phyloP scores from a whole-genome alignment of 35 echinoderm and acorn worm genomes.

The Heliocidaris erythrogramma region DNA sequence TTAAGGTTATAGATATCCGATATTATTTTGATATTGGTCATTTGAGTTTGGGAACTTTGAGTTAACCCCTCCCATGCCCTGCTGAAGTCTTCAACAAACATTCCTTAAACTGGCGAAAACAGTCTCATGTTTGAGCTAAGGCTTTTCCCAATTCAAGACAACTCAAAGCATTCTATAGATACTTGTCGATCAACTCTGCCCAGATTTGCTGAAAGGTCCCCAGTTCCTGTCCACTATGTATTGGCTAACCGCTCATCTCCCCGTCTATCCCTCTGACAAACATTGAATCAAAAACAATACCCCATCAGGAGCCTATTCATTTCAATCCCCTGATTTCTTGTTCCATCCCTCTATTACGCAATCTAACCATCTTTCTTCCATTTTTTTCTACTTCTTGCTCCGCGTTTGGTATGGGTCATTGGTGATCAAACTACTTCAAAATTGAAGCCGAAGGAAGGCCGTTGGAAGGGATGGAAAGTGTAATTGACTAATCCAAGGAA shows the following conservation, averaged over 20 bases:
- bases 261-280: neutral
- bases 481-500: neutral
- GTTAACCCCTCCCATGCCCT: neutral
- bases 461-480: constrained; percentile 5
- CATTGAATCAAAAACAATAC: constrained; percentile 30
- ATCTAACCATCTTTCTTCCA: neutral
- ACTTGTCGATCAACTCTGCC: neutral
- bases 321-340: neutral
- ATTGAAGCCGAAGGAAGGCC: neutral
- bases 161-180: neutral
- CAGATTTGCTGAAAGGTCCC: neutral
- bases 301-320: constrained; percentile 9
- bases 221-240: neutral
- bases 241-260: neutral
- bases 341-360: constrained; percentile 17
- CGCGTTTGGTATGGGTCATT: neutral
- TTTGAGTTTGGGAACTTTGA: neutral
- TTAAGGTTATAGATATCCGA: neutral
- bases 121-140: neutral
- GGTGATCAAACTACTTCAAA: neutral
- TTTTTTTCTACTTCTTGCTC: neutral
- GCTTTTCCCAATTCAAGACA: neutral
- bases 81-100: neutral
- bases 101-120: neutral
- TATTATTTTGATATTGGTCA: neutral